Evolutionary conservation across 2,888 invertebrate genomes (phyloP).

Genomic region (Philhelius pedissequus): DNA sequence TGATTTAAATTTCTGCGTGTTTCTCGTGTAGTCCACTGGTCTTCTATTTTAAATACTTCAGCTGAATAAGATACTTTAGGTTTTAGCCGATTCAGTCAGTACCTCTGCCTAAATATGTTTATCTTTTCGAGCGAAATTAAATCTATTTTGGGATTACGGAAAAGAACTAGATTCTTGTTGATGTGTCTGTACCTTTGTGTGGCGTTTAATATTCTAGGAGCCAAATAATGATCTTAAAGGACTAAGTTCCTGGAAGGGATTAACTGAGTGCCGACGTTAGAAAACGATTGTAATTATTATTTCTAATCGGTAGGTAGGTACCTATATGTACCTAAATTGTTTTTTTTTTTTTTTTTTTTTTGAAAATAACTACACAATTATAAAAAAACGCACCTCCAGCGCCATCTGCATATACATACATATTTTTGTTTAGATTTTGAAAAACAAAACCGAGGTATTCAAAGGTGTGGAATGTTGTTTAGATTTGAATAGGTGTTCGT

Average conservation of each 20-base stretch:
- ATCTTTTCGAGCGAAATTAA: conserved; percentile 28
- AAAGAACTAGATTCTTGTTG: conserved; percentile 33
- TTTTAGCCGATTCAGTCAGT: conserved; percentile 17
- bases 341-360: background rate
- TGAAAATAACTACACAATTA: conserved; percentile 35
- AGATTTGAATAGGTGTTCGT: background rate
- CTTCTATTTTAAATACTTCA: conserved; percentile 50
- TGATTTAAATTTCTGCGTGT: conserved; percentile 7
- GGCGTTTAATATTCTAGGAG: conserved; percentile 31
- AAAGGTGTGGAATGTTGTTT: conserved; percentile 59
- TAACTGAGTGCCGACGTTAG: background rate
- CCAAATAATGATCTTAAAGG: conserved; percentile 4
- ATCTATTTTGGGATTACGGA: conserved; percentile 56
- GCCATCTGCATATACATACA: background rate
- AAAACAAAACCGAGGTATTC: background rate
- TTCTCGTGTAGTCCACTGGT: conserved; percentile 46
- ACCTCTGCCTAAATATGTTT: conserved; percentile 13
- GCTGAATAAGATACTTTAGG: conserved; percentile 26
- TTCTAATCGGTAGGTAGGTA: no score
- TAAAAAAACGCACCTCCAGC: background rate
- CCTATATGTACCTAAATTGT: background rate
- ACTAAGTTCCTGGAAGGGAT: background rate
- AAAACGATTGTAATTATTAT: background rate
- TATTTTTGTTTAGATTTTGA: conserved; percentile 22
- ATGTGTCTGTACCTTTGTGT: background rate